Evolutionary conservation across 1,140 invertebrate species (phyloP).

Genomic region (Caenorhabditis inopinata): DNA sequence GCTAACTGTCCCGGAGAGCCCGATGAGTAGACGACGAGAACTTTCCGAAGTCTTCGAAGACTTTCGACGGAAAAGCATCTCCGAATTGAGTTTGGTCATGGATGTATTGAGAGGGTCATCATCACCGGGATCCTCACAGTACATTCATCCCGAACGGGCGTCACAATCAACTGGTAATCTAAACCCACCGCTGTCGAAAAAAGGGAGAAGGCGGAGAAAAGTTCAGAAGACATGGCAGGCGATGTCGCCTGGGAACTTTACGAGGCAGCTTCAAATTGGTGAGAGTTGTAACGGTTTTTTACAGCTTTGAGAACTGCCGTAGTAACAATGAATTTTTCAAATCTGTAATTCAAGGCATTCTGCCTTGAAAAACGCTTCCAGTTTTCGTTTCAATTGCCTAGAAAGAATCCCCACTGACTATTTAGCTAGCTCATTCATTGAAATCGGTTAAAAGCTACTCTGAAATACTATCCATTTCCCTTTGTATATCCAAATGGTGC

Average conservation of each 20-base stretch:
- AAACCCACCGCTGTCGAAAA: neutral
- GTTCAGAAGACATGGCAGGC: slow-evolving; percentile 44
- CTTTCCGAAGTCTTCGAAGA: slow-evolving; percentile 20
- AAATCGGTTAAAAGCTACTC: no score
- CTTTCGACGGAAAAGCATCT: slow-evolving; percentile 49
- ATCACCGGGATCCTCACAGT: slow-evolving; percentile 32
- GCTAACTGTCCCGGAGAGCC: slow-evolving; percentile 32
- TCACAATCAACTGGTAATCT: slow-evolving; percentile 45
- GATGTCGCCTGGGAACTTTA: slow-evolving; percentile 48
- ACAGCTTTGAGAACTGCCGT: neutral
- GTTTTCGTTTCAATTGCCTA: no score
- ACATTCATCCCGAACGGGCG: slow-evolving; percentile 44
- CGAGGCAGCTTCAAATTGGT: slow-evolving; percentile 49
- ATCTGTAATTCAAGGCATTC: no score
- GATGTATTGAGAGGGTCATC: slow-evolving; percentile 45
- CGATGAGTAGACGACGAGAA: slow-evolving; percentile 6
- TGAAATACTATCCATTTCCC: no score
- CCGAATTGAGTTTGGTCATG: slow-evolving; percentile 49
- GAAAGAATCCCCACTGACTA: no score
- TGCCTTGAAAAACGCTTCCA: no score
- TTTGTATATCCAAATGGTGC: no score
- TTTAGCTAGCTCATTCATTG: no score
- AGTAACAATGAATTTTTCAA: no score
- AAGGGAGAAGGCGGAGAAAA: slow-evolving; percentile 33
- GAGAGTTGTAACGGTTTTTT: neutral